A percentile compares a stretch with the other conserved stretches of the same genome.
phyloP scores from a whole-genome alignment of 2,113 vertebrate genomes.

The Psittacula cyanocephala region DNA sequence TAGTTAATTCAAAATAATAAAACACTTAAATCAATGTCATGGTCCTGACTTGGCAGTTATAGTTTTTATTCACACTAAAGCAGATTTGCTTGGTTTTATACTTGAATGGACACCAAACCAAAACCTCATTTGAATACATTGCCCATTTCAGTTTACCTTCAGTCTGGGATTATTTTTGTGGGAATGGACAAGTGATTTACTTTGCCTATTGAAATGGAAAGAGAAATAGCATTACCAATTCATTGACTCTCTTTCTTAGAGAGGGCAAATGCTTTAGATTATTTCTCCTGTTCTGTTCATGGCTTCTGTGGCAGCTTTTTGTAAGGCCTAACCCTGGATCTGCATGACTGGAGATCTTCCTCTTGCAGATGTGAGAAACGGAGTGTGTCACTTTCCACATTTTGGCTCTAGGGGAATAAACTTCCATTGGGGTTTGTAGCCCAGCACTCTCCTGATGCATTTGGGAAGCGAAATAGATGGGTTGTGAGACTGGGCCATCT shows the following conservation, averaged over 20 bases:
- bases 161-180: not conserved
- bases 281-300: not conserved
- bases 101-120: not conserved
- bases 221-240: not conserved
- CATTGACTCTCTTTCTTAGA: not conserved
- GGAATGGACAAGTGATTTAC: not conserved
- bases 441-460: not conserved
- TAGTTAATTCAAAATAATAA: slow-evolving; percentile 47
- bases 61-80: slow-evolving; percentile 13
- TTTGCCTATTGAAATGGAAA: not conserved
- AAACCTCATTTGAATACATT: not conserved
- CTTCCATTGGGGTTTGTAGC: not conserved
- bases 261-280: not conserved
- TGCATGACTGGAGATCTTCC: not conserved
- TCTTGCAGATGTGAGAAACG: not conserved
- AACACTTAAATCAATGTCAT: not conserved
- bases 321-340: not conserved
- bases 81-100: not conserved
- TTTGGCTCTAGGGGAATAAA: not conserved
- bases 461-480: not conserved
- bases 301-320: not conserved
- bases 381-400: not conserved
- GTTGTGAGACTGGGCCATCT: not conserved
- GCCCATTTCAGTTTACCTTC: not conserved
- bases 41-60: not conserved